Base-by-base conservation (phyloP, 1,140 invertebrate species). In the Thaumatotibia leucotreta region DNA sequence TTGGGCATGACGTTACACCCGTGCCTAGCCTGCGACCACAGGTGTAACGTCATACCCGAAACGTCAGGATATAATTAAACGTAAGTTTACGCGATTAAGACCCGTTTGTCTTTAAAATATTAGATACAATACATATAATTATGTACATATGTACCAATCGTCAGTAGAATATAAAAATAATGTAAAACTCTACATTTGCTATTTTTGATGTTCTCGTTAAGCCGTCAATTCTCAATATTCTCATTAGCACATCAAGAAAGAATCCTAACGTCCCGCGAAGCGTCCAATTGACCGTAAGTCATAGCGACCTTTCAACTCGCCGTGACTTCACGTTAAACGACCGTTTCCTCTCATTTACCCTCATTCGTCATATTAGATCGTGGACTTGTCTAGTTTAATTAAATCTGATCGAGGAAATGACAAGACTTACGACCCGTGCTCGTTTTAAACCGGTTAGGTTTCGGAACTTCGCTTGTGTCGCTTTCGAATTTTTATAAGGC, bases 241-340 rank as follows among this genome's bases (percentile, higher is more conserved):
- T 14, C 14, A 45, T 45, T 45, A 45, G 17, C 39, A 17, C 39
- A 45, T n/a, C n/a, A n/a, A n/a, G n/a, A n/a, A 33, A 20, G 39
- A 9, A 45, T 45, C 39, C 17, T 45, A 20, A 9, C 39, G 17
- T 45, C 39, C 20, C n/a, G 14, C 17, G 39, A n/a, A 11, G 63
- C 27, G 31, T 17, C 32, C 68, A 73, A 73, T 73, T 73, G 68
- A 52, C 65, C 62, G 32, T 62, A 64, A 67, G 63, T 70, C 73
- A 49, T 68, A 63, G 64, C 75, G 79, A 79, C 78, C 84, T 84
- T 68, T 84, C 79, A 73, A 45, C 50, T 66, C 49, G 65, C 68
- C 65, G 67, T 72, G 72, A 72, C 68, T 65, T 64, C 66, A 63
- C 71, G 72, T 58, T 83, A 83, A 83, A 77, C 75, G 73, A 69